These are phyloP conservation scores for Dasyornis broadbenti DNA, from an alignment of 2,113 vertebrate species.

Conservation along the genomic window DNA sequence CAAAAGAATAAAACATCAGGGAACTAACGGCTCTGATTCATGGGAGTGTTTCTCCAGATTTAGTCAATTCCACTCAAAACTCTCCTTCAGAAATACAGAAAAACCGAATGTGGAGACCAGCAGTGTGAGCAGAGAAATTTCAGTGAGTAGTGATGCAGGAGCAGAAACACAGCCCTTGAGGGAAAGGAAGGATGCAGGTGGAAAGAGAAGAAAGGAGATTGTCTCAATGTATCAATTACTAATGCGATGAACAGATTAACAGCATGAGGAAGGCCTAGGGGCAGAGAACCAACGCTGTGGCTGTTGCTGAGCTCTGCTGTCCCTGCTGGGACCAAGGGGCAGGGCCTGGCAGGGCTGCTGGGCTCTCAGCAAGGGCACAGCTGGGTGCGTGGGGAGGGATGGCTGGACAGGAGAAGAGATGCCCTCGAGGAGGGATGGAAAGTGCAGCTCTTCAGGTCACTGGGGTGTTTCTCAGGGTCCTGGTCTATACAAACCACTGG, in stretches of 20 bases:
- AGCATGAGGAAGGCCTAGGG: background rate
- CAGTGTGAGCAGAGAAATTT: background rate
- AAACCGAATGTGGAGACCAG: background rate
- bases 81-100: background rate
- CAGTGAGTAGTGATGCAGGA: background rate
- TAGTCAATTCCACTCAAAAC: background rate
- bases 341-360: background rate
- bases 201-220: background rate
- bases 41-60: background rate
- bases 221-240: background rate
- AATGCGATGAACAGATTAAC: background rate
- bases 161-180: background rate
- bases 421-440: background rate
- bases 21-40: background rate
- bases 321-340: background rate
- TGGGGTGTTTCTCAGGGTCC: background rate
- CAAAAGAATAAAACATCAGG: background rate
- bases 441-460: background rate
- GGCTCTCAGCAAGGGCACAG: background rate
- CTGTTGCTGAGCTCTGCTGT: background rate
- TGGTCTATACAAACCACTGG: rapidly evolving
- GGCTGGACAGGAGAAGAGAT: background rate
- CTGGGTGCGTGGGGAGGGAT: rapidly evolving
- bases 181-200: background rate
- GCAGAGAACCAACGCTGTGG: background rate